Conservation (phyloP, 2,113 vertebrate species). For the Brachirus orientalis region DNA sequence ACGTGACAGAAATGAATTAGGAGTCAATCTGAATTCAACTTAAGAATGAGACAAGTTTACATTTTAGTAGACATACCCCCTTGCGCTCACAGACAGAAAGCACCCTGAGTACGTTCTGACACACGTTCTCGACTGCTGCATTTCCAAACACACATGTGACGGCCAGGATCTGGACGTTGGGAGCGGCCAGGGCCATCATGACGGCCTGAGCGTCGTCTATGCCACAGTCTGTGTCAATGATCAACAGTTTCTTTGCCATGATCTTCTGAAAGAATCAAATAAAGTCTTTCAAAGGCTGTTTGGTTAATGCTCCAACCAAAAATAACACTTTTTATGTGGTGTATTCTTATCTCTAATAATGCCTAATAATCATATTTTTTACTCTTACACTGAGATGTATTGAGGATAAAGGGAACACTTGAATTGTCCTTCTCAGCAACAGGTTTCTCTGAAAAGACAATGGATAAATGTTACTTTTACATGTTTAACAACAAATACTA, state of each 20-base stretch:
- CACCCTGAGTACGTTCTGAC: constrained; percentile 80
- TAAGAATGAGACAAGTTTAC: background rate
- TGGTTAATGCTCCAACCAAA: too few species aligned
- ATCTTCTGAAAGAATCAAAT: background rate
- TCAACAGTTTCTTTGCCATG: constrained; percentile 78
- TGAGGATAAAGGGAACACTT: too few species aligned
- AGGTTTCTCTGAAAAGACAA: too few species aligned
- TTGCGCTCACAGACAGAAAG: constrained; percentile 73
- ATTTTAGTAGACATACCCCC: constrained; percentile 55
- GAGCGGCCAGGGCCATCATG: constrained; percentile 78
- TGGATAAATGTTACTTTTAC: too few species aligned
- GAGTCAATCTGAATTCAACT: too few species aligned
- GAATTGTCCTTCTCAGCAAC: too few species aligned
- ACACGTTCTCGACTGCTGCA: constrained; percentile 73
- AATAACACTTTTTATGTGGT: too few species aligned
- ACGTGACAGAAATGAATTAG: too few species aligned
- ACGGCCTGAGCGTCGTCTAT: constrained; percentile 85
- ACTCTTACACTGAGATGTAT: too few species aligned
- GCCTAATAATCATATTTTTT: background rate
- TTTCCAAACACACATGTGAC: constrained; percentile 84
- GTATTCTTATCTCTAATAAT: background rate
- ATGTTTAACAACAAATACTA: too few species aligned
- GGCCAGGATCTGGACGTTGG: constrained; percentile 72
- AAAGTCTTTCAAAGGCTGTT: background rate
- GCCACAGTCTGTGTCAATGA: constrained; percentile 84